Percentiles rank a stretch among this genome's conserved stretches.
Evolutionary conservation across 2,888 invertebrate species (phyloP).

Genomic region (Cataglyphis cursor): DNA sequence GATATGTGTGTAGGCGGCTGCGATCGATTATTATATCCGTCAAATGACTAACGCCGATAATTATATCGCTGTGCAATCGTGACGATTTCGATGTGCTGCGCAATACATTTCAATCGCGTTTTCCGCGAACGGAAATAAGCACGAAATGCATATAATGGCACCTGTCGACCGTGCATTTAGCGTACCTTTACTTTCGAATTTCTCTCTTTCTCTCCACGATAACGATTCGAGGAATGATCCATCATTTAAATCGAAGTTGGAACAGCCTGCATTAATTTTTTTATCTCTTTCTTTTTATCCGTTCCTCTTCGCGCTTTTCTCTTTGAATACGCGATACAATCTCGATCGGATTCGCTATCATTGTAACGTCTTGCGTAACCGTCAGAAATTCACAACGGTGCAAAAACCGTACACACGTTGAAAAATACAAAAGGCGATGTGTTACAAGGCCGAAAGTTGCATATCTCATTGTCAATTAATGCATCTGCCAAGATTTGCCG

Average conservation of each 20-base stretch:
- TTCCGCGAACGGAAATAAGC: slow-evolving; percentile 20
- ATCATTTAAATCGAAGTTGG: background rate
- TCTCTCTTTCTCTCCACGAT: background rate
- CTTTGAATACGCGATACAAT: slow-evolving; percentile 1
- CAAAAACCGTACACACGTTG: background rate
- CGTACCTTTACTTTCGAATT: background rate
- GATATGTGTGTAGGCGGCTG: background rate
- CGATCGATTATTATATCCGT: slow-evolving; percentile 16
- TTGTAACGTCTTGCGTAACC: background rate
- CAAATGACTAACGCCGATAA: slow-evolving; percentile 36
- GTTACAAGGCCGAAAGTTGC: slow-evolving; percentile 47
- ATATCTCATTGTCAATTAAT: slow-evolving; percentile 34
- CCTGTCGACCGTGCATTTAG: background rate
- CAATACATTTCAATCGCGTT: slow-evolving; percentile 2
- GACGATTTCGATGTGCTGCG: background rate
- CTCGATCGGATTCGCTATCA: slow-evolving; percentile 3
- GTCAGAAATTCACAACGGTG: slow-evolving; percentile 21
- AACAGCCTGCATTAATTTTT: background rate
- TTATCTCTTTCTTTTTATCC: background rate
- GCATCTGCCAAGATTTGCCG: slow-evolving; percentile 16
- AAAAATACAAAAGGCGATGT: slow-evolving; percentile 37
- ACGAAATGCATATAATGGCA: slow-evolving; percentile 5
- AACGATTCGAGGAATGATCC: background rate
- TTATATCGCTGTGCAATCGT: slow-evolving; percentile 8
- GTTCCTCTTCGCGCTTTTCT: background rate